These are phyloP conservation scores for Reticulitermes lucifugus DNA, from an alignment of 2,888 invertebrate genomes.

Conservation along the genomic window DNA sequence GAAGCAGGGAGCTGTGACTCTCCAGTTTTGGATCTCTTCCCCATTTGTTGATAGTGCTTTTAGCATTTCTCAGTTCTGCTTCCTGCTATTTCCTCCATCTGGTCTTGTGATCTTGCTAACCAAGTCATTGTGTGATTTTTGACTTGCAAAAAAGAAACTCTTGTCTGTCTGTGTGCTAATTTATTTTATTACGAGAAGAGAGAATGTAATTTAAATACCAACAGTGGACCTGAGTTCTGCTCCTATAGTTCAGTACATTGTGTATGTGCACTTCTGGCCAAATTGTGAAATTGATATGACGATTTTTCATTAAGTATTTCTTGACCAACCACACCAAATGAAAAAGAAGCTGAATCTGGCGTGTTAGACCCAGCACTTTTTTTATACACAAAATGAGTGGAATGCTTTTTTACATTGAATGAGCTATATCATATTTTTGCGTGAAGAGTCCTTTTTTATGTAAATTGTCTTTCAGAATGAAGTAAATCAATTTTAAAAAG, in stretches of 20 bases:
- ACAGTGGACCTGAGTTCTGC: constrained; percentile 41
- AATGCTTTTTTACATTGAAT: constrained; percentile 48
- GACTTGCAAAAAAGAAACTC: constrained; percentile 44
- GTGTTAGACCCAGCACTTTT: constrained; percentile 38
- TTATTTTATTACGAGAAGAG: constrained; percentile 53
- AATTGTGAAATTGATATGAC: constrained; percentile 33
- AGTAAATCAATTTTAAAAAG: constrained; percentile 44
- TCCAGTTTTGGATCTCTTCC: constrained; percentile 1
- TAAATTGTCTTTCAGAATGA: constrained; percentile 53
- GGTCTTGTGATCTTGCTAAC: constrained; percentile 35
- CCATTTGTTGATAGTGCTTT: background rate
- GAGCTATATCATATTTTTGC: constrained; percentile 51
- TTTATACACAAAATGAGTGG: constrained; percentile 44
- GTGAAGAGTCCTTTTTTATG: constrained; percentile 44
- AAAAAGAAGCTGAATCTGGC: constrained; percentile 35
- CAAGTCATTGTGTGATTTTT: constrained; percentile 40
- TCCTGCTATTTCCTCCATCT: constrained; percentile 16
- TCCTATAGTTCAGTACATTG: constrained; percentile 32
- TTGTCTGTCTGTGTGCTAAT: constrained; percentile 51
- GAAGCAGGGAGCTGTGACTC: background rate
- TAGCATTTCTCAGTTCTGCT: background rate
- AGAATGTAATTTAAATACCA: constrained; percentile 49
- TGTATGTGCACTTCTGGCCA: constrained; percentile 40
- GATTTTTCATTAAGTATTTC: constrained; percentile 29
- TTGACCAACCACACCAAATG: constrained; percentile 33